phyloP scores from a whole-genome alignment of 1,140 invertebrate species.

The Cataglyphis hispanica region DNA sequence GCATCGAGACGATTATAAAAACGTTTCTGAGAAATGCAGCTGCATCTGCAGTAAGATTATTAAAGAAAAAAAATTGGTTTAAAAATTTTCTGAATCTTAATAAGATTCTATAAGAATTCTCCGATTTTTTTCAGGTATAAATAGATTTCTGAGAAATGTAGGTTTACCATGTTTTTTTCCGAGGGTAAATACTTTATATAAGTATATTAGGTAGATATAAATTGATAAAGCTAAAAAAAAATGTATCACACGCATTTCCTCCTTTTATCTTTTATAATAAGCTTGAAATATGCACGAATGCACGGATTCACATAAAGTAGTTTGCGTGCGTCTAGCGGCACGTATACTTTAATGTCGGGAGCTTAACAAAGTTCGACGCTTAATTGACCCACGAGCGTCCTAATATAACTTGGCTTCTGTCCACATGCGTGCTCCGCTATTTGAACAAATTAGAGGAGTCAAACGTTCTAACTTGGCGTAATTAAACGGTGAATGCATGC shows the following conservation, averaged over 20 bases:
- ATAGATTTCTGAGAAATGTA: too few relatives aligned
- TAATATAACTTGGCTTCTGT: conserved; percentile 42
- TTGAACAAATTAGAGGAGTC: conserved; percentile 66
- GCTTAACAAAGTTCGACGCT: conserved; percentile 63
- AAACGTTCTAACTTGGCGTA: conserved; percentile 56
- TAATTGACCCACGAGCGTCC: conserved; percentile 63
- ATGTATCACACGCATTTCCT: neutral
- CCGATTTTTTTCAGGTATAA: too few relatives aligned
- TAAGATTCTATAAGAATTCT: too few relatives aligned
- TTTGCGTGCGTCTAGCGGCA: conserved; percentile 29
- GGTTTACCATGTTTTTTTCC: too few relatives aligned
- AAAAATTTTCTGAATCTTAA: too few relatives aligned
- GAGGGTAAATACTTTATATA: too few relatives aligned
- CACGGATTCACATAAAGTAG: conserved; percentile 28
- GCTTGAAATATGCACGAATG: conserved; percentile 2
- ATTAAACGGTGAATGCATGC: conserved; percentile 62
- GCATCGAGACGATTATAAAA: conserved; percentile 39
- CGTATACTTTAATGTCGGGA: conserved; percentile 42
- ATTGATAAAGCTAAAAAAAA: neutral
- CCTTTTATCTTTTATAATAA: neutral
- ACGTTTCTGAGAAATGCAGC: conserved; percentile 27
- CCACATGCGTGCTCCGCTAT: conserved; percentile 52
- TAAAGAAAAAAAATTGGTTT: too few relatives aligned
- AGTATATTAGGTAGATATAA: too few relatives aligned
- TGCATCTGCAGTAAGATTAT: neutral